phyloP scores from a whole-genome alignment of 2,113 vertebrate genomes.

The Hyperopisus bebe region DNA sequence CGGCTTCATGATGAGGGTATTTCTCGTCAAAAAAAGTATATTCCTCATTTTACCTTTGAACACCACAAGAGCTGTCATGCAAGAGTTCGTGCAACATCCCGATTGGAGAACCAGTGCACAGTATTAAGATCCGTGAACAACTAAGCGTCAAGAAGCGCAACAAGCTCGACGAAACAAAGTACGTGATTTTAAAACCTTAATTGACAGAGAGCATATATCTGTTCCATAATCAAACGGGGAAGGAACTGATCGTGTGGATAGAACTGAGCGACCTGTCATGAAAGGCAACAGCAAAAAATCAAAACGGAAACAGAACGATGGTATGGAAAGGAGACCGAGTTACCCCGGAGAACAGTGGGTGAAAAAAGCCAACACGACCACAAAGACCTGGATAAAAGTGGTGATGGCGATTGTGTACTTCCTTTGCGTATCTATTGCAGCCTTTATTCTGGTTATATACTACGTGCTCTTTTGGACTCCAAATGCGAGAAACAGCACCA shows the following conservation, averaged over 20 bases:
- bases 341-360: conserved; percentile 66
- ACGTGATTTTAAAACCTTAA: not conserved
- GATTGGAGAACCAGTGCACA: not conserved
- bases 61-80: not conserved
- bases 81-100: not conserved
- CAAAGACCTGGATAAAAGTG: conserved; percentile 76
- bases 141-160: not conserved
- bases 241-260: not conserved
- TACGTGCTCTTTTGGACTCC: conserved; percentile 76
- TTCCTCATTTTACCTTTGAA: not conserved
- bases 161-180: not conserved
- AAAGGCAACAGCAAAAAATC: conserved; percentile 45
- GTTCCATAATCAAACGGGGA: not conserved
- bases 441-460: conserved; percentile 76
- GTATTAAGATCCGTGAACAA: not conserved
- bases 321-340: conserved; percentile 60
- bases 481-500: conserved; percentile 23
- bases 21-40: conserved; percentile 10
- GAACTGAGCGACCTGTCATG: conserved; percentile 42
- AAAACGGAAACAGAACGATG: conserved; percentile 54
- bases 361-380: conserved; percentile 57
- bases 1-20: conserved; percentile 5
- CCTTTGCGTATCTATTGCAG: conserved; percentile 73
- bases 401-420: conserved; percentile 74
- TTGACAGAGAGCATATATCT: not conserved